These are phyloP conservation scores for Lepisosteus oculatus DNA, from an alignment of 2,113 vertebrate species.

Conservation along the genomic window DNA sequence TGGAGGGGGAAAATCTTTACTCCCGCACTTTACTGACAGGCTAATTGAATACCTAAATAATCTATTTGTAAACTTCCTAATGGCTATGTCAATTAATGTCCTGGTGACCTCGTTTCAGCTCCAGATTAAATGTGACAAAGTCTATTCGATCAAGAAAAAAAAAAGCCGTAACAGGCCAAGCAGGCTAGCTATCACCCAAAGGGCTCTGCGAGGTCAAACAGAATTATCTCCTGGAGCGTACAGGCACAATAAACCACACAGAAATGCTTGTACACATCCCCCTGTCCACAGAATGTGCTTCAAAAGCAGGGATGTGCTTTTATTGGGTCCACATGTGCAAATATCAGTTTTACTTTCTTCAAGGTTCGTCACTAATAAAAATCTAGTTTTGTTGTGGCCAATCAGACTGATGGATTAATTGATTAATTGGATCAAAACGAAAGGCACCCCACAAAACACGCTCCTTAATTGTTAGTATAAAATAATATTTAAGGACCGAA, in stretches of 20 bases:
- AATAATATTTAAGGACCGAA: no score
- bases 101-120: slow-evolving; percentile 13
- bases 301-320: no score
- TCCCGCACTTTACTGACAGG: neutral
- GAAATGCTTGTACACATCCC: neutral
- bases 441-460: no score
- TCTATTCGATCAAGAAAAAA: slow-evolving; percentile 17
- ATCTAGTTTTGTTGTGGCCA: no score
- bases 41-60: slow-evolving; percentile 8
- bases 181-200: neutral
- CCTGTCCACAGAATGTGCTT: neutral
- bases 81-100: slow-evolving; percentile 25
- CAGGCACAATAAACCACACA: slow-evolving; percentile 2
- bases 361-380: no score
- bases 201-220: slow-evolving; percentile 6
- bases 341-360: no score
- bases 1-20: neutral
- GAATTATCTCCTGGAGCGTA: neutral
- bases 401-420: no score
- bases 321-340: no score
- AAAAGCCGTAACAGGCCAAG: neutral
- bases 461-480: no score
- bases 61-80: slow-evolving; percentile 28
- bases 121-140: slow-evolving; percentile 23
- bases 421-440: no score